Evolutionary conservation across 2,113 vertebrate genomes (phyloP).

Genomic region (Macrotus californicus): DNA sequence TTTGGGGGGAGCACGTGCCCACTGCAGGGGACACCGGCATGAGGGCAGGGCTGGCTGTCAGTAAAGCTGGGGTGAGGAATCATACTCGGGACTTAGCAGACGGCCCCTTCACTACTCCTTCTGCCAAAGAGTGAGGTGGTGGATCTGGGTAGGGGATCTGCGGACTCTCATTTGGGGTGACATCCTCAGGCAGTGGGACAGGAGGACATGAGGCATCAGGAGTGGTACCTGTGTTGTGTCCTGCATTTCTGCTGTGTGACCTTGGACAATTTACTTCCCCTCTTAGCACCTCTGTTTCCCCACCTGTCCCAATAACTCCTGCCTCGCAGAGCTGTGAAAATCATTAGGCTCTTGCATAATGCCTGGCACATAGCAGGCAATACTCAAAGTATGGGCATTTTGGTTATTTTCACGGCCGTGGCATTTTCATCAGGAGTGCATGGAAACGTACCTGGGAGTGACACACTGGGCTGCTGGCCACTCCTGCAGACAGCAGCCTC

Average conservation of each 20-base stretch:
- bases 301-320: no score
- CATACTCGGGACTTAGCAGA: neutral
- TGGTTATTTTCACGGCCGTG: neutral
- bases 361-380: accelerated
- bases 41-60: neutral
- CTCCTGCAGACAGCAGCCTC: neutral
- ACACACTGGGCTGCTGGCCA: accelerated
- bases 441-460: neutral
- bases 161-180: neutral
- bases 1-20: neutral
- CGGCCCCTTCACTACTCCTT: neutral
- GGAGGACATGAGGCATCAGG: neutral
- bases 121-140: no score
- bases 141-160: neutral
- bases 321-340: accelerated
- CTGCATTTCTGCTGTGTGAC: neutral
- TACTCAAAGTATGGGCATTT: accelerated
- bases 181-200: neutral
- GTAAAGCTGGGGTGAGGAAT: neutral
- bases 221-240: neutral
- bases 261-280: neutral
- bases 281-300: neutral
- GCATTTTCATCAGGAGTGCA: neutral
- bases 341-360: neutral
- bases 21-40: accelerated